Evolutionary conservation across 2,797 vertebrate genomes (phyloP), one percentile per base, ranked within the genome.

Genomic region (Macrochelys suwanniensis): DNA sequence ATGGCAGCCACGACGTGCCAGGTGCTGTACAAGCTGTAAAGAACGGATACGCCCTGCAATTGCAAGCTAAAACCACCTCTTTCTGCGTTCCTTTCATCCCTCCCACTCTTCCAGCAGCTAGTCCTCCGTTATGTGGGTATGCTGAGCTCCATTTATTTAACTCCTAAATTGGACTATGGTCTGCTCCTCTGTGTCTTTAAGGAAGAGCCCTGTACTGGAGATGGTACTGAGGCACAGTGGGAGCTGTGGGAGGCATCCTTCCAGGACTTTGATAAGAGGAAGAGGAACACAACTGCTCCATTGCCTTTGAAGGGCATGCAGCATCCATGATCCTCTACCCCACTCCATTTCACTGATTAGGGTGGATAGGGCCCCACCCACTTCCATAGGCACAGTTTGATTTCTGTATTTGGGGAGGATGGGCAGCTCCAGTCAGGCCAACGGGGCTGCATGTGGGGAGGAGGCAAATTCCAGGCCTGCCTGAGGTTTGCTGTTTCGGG

Each of bases 321-420:
- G 53, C 53, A 56, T 9, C 25, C n/a, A 42, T 56, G 25, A 16
- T 56, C 37, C 53, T 56, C 37, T 81, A 3, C 17, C 4, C 7
- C 37, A 3, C 0, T 5, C 71, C 3, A 21, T 21, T 49, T 50
- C 31, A 85, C 31, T 49, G 25, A 15, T 51, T 0, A 0, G 2
- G 47, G 37, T 50, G 10, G 7, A 53, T 49, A 47, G 8, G 42
- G 7, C 5, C 9, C 28, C 19, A n/a, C n/a, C 6, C 5, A 76
- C 78, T 54, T 23, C 28, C 59, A 17, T 16, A 61, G 13, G 31
- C 15, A 16, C 31, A 4, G 59, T 61, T 33, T 61, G 59, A 33
- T 61, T 61, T 61, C 59, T 61, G 16, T 61, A 61, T 17, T 33
- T 16, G 61, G 33, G 61, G 56, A 28, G 61, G 17, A 17, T 7